Conservation (phyloP, 2,797 vertebrate species). For the Orestias chungarensis region DNA sequence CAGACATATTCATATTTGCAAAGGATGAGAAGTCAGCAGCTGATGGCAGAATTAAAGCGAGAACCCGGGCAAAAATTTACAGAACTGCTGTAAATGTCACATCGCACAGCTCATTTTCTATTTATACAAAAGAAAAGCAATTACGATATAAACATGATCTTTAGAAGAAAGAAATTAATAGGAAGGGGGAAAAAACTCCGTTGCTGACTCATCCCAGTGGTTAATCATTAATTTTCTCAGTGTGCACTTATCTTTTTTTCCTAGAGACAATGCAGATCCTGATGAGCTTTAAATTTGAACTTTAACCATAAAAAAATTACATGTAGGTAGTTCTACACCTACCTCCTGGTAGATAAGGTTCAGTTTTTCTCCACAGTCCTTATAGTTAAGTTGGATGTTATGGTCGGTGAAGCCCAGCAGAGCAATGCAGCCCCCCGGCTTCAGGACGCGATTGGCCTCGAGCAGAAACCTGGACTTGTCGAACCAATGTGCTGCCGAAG, state of each 20-base stretch:
- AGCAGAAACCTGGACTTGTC: conserved; percentile 63
- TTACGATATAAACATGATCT: neutral
- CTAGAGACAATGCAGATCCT: neutral
- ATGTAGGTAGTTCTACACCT: neutral
- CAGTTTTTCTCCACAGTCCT: conserved; percentile 68
- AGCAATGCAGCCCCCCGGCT: conserved; percentile 75
- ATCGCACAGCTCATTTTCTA: too few species aligned
- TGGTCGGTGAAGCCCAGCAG: conserved; percentile 54
- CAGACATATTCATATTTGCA: neutral
- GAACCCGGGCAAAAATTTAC: neutral
- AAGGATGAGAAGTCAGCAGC: neutral
- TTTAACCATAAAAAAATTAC: neutral
- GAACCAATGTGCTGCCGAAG: conserved; percentile 80
- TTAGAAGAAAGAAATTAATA: neutral
- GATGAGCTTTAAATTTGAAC: neutral
- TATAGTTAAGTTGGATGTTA: conserved; percentile 43
- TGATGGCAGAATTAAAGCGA: neutral
- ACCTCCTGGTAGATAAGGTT: conserved; percentile 67
- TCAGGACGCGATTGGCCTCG: conserved; percentile 74
- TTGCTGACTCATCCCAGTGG: neutral
- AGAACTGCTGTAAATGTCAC: too few species aligned
- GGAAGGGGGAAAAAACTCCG: neutral
- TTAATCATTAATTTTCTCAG: neutral
- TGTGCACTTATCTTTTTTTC: neutral
- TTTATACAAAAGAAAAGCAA: too few species aligned